Evolutionary conservation across 2,797 vertebrate species (phyloP), one percentile per base, ranked within the genome.

Genomic region (Megalops cyprinoides): DNA sequence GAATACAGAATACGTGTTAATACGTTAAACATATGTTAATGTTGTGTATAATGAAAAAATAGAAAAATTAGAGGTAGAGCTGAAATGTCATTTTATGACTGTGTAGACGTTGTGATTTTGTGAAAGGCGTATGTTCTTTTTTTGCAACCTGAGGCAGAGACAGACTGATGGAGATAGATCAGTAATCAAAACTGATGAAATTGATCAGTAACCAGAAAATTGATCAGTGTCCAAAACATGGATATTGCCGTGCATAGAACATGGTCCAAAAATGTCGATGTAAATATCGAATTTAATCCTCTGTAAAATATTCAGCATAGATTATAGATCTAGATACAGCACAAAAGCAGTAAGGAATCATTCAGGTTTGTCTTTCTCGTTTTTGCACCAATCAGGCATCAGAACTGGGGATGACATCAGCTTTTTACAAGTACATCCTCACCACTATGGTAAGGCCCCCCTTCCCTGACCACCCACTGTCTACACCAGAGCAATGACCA

Each of bases 391-490:
- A 81, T 53, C 88, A 96, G 96, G 96, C 96, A 4, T 94, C 94
- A 0, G 96, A 96, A 88, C 87, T 97, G 79, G 96, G 96, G 82
- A 97, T 97, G 96, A 96, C 92, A 1, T 96, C 96, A 1, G 92
- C 95, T 0, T 96, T 96, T 94, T 97, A 97, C 91, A 97, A 97
- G 90, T 97, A 97, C 92, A 97, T 97, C 90, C 94, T 96, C 85
- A 96, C 96, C 76, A 96, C 96, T 71, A 96, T 96, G 95, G 96
- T 96, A 86, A 93, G 92, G 88, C 87, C 81, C 37, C 74, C 39
- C 80, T n/a, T 42, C 67, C 31, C 62, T 37, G 46, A 20, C 44
- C 28, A 37, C 28, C 62, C 31, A 23, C 62, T 60, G n/a, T 28
- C n/a, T 67, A 34, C 62, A 37, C 62, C 15, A 15, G 28, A 37